Percentiles rank a stretch among this genome's conserved stretches.
Conservation (phyloP, 2,113 vertebrate species). For the Triplophysa tibetana region DNA sequence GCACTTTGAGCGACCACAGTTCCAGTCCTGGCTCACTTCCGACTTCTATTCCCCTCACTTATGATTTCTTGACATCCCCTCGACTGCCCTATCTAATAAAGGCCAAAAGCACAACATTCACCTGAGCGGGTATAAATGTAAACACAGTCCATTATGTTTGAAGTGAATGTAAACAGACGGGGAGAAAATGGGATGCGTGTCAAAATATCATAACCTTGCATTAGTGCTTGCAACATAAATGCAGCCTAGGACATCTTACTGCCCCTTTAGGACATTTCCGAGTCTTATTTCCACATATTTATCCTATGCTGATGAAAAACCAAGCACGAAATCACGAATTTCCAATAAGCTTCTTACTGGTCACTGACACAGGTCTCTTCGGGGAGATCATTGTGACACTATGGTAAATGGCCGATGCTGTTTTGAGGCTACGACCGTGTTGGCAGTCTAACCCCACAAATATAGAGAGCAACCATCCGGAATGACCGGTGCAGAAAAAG, state of each 20-base stretch:
- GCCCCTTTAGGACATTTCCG: constrained; percentile 49
- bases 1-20: too few relatives aligned
- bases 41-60: too few relatives aligned
- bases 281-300: constrained; percentile 64
- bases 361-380: constrained; percentile 53
- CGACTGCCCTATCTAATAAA: too few relatives aligned
- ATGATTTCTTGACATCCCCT: too few relatives aligned
- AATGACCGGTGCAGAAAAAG: constrained; percentile 68
- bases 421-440: constrained; percentile 58
- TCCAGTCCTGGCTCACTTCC: too few relatives aligned
- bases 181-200: not conserved
- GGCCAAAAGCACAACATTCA: too few relatives aligned
- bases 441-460: constrained; percentile 64
- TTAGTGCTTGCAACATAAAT: not conserved
- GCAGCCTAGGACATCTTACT: not conserved
- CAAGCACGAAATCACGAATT: constrained; percentile 71
- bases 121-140: too few relatives aligned
- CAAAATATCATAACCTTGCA: not conserved
- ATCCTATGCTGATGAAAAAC: constrained; percentile 66
- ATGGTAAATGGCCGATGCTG: constrained; percentile 59
- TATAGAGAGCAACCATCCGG: constrained; percentile 57
- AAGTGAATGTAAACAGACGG: not conserved
- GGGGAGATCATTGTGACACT: constrained; percentile 63
- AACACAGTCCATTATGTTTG: not conserved
- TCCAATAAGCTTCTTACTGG: constrained; percentile 72